Evolutionary conservation across 2,113 vertebrate genomes (phyloP).

Genomic region (Urocynchramus pylzowi): DNA sequence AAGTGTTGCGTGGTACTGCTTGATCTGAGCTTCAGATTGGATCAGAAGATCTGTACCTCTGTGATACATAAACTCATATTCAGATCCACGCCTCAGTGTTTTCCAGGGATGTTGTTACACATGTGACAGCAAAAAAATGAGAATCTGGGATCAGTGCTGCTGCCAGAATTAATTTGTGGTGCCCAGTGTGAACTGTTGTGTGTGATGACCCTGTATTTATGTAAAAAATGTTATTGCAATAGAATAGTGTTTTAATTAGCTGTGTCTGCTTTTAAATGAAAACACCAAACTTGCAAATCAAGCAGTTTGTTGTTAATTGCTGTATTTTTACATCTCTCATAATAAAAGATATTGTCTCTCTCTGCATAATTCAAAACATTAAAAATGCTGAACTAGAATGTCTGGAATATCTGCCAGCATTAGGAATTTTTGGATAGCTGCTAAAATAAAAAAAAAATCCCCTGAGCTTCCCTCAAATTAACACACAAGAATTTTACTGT

Average conservation of each 20-base stretch:
- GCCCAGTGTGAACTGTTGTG: background rate
- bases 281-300: background rate
- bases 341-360: background rate
- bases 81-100: background rate
- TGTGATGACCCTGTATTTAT: background rate
- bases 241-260: background rate
- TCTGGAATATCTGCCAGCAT: background rate
- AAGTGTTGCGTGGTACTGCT: background rate
- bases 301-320: conserved; percentile 43
- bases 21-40: background rate
- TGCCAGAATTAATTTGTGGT: conserved; percentile 55
- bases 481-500: background rate
- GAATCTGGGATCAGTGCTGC: background rate
- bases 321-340: background rate
- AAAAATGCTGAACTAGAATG: conserved; percentile 5
- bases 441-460: background rate
- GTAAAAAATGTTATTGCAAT: background rate
- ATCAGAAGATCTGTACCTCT: background rate
- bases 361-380: background rate
- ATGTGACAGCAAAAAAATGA: conserved; percentile 56
- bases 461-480: background rate
- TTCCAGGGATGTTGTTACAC: conserved; percentile 8
- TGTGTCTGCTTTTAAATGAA: background rate
- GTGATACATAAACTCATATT: background rate
- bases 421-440: background rate